Evolutionary conservation across 2,113 vertebrate genomes (phyloP).

Genomic region (Xiphias gladius): DNA sequence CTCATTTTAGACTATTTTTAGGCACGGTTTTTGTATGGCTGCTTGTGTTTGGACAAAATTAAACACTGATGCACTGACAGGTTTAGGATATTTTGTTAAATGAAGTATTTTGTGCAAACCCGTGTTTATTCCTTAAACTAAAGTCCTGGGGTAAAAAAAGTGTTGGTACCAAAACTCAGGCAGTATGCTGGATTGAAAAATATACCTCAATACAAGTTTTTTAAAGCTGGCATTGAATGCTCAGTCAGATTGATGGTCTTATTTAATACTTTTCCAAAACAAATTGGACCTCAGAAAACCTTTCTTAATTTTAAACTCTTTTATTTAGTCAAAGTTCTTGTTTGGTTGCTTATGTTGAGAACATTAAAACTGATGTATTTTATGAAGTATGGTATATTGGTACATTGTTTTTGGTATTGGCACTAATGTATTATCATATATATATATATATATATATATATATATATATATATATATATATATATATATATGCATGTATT

Average conservation of each 20-base stretch:
- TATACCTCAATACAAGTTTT: too few relatives aligned
- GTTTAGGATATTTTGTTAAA: not conserved
- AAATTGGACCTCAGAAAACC: not conserved
- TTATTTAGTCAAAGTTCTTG: not conserved
- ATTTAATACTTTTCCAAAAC: not conserved
- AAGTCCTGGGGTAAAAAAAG: not conserved
- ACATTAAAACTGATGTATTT: not conserved
- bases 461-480: too few relatives aligned
- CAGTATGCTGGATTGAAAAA: too few relatives aligned
- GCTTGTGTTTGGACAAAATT: not conserved
- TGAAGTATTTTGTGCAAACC: not conserved
- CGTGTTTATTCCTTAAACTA: not conserved
- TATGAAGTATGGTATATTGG: too few relatives aligned
- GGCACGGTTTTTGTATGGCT: not conserved
- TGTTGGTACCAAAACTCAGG: not conserved
- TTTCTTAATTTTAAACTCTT: not conserved
- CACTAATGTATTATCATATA: too few relatives aligned
- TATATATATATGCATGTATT: too few relatives aligned
- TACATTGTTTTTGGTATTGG: too few relatives aligned
- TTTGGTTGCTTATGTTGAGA: not conserved
- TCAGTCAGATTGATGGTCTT: not conserved
- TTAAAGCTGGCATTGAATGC: too few relatives aligned
- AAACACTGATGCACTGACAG: not conserved
- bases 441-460: too few relatives aligned
- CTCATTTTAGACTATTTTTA: not conserved